These are phyloP conservation scores for Dromas ardeola DNA, from an alignment of 2,113 vertebrate species.

Conservation along the genomic window DNA sequence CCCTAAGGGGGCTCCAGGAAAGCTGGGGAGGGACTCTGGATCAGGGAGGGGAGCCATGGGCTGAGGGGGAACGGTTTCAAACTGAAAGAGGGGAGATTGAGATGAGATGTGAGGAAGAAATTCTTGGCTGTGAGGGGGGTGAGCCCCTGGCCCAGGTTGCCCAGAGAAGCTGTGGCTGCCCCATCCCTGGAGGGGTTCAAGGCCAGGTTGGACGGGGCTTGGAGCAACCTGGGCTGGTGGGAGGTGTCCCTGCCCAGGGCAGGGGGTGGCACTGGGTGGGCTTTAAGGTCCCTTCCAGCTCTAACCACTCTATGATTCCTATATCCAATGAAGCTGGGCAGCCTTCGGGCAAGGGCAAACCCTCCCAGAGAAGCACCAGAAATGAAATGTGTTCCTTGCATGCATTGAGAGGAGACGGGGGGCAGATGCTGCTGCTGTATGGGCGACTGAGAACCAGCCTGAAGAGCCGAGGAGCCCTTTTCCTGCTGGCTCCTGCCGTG, in stretches of 20 bases:
- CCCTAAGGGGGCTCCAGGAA: not conserved
- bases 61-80: not conserved
- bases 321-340: accelerated
- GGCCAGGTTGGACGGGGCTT: not conserved
- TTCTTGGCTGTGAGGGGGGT: not conserved
- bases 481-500: accelerated
- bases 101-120: not conserved
- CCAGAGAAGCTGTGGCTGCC: not conserved
- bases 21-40: not conserved
- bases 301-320: not conserved
- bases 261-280: not conserved
- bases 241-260: not conserved
- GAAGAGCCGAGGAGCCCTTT: not conserved
- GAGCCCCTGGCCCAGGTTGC: not conserved
- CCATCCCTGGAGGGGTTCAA: not conserved
- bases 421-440: not conserved
- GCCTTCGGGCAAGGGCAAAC: not conserved
- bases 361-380: not conserved
- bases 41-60: not conserved
- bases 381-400: not conserved
- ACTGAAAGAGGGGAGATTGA: not conserved
- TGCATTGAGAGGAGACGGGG: accelerated
- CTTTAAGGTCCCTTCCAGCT: not conserved
- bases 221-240: not conserved
- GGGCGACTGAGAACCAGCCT: not conserved